Evolutionary conservation across 2,888 invertebrate species (phyloP), one percentile per base, ranked within the genome.

Genomic region (Dasysyrphus tricinctus): DNA sequence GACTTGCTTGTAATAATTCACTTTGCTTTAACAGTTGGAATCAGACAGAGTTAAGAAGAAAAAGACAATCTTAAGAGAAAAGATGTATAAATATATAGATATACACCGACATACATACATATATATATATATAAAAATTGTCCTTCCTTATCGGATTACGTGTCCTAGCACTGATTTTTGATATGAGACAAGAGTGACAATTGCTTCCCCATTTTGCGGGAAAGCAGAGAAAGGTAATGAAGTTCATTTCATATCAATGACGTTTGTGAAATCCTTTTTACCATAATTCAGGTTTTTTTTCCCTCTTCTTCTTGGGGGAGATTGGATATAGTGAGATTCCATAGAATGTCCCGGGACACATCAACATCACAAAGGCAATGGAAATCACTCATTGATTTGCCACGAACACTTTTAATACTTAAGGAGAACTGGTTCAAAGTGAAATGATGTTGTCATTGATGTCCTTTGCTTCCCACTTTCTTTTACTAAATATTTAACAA

Each of bases 351-450:
- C 6, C 39, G 32, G 16, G 69, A 49, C 16, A 34, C 69, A 51
- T 61, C 39, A 61, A 61, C 34, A 69, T 37, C 63, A 49, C 29
- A 73, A 75, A 74, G 77, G 54, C 77, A 77, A 85, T 80, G 34
- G 61, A 81, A 81, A 86, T 81, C 78, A 74, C 56, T 78, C 78
- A 74, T 79, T 86, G 82, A 86, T 86, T 82, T 78, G 74, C 75
- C 75, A 72, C 32, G 59, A 14, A 39, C 72, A 72, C 59, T 70
- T 74, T 82, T 75, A 47, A 72, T 75, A 82, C 65, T 63, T 61
- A 75, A 72, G 67, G 67, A 32, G 65, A 70, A 74, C 49, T 8
- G 29, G 42, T 61, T 56, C 37, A 32, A 65, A 39, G 54, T 76
- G 34, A 59, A 59, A 67, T 37, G 70, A 59, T 32, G 11, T 56